A percentile compares a stretch with the other conserved stretches of the same genome.
Conservation (phyloP, 2,888 invertebrate species). For the Theodoxus fluviatilis region DNA sequence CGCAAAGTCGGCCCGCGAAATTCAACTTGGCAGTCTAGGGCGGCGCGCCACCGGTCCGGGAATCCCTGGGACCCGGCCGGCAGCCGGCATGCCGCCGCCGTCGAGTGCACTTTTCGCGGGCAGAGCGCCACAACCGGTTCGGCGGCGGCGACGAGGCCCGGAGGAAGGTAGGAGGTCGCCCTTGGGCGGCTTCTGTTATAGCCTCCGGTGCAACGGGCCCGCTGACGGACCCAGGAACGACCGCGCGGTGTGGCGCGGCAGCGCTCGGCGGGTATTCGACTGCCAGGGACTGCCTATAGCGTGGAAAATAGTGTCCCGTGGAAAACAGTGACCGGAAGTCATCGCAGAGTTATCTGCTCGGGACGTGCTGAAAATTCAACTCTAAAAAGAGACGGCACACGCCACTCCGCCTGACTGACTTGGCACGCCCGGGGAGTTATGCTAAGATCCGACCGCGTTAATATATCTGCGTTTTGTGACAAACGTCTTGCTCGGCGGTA, state of each 20-base stretch:
- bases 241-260: conserved; percentile 26
- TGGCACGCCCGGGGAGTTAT: no score
- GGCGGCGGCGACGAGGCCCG: conserved; percentile 35
- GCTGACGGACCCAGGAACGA: conserved; percentile 29
- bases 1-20: conserved; percentile 43
- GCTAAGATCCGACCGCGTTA: no score
- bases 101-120: conserved; percentile 64
- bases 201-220: conserved; percentile 26
- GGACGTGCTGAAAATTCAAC: no score
- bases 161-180: conserved; percentile 30
- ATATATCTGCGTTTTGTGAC: no score
- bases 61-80: conserved; percentile 64
- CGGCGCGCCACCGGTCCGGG: neutral
- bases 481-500: no score
- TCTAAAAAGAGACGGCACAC: no score
- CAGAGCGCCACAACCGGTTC: conserved; percentile 46
- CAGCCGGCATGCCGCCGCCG: conserved; percentile 70
- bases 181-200: conserved; percentile 26
- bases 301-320: no score
- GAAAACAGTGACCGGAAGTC: no score
- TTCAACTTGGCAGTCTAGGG: conserved; percentile 30
- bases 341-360: no score
- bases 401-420: no score
- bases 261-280: conserved; percentile 28
- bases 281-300: conserved; percentile 34